These are phyloP conservation scores for Aplodontia rufa DNA, from an alignment of 2,113 vertebrate species.

Conservation along the genomic window DNA sequence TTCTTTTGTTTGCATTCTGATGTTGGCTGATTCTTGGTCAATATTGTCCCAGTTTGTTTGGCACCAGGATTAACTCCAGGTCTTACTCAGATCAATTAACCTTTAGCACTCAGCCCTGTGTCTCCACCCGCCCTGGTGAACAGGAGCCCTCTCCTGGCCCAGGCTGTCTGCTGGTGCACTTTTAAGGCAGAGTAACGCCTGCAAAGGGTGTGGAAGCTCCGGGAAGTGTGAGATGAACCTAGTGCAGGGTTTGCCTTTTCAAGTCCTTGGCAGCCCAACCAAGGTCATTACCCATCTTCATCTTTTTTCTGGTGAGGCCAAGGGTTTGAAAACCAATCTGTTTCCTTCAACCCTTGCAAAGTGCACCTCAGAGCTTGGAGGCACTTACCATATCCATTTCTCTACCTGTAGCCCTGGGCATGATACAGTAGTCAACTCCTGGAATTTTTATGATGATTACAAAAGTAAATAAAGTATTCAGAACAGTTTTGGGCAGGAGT, in stretches of 20 bases:
- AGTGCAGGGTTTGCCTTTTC: not conserved
- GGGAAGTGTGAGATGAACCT: not conserved
- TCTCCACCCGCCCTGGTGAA: fast-evolving
- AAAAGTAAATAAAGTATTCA: not conserved
- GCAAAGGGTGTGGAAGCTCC: not conserved
- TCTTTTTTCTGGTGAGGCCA: not conserved
- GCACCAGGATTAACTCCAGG: slow-evolving; percentile 23
- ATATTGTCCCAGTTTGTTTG: slow-evolving; percentile 23
- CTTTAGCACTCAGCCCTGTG: not conserved
- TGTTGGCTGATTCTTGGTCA: slow-evolving; percentile 27
- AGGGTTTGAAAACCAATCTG: not conserved
- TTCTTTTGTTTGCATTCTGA: slow-evolving; percentile 18
- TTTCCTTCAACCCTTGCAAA: not conserved
- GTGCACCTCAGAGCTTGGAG: fast-evolving
- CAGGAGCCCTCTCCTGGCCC: not conserved
- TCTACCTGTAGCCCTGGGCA: not conserved
- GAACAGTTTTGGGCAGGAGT: not conserved
- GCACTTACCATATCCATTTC: not conserved
- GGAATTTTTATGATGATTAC: not conserved
- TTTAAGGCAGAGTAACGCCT: not conserved
- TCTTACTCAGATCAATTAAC: slow-evolving; percentile 32
- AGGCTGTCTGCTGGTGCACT: not conserved
- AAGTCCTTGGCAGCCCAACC: not conserved
- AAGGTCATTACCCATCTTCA: not conserved
- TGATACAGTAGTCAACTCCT: fast-evolving